Evolutionary conservation across 2,797 vertebrate species (phyloP).

Genomic region (Otolemur crassicaudatus): DNA sequence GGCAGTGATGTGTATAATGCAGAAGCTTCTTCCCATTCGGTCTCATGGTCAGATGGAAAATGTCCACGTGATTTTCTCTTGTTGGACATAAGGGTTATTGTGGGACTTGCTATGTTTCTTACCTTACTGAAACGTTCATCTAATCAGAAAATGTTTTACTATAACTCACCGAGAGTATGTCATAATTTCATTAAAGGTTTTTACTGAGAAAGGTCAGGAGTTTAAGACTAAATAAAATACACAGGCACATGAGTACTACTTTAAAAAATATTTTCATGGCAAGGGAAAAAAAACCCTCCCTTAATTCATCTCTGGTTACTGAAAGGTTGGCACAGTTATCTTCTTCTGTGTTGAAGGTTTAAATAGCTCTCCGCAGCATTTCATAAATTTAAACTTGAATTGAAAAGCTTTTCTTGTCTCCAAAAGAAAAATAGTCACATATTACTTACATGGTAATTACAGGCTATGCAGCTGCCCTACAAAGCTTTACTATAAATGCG

Average conservation of each 20-base stretch:
- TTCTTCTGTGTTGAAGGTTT: slow-evolving; percentile 84
- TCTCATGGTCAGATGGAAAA: slow-evolving; percentile 35
- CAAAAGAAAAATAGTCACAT: slow-evolving; percentile 79
- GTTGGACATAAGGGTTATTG: background rate
- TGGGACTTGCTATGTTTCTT: slow-evolving; percentile 71
- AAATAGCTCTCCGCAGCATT: slow-evolving; percentile 87
- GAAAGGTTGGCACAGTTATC: slow-evolving; percentile 83
- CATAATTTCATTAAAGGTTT: slow-evolving; percentile 91
- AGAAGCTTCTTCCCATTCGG: slow-evolving; percentile 54
- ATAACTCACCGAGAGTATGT: slow-evolving; percentile 79
- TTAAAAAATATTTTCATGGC: slow-evolving; percentile 80
- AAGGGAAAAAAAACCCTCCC: slow-evolving; percentile 80
- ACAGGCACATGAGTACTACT: slow-evolving; percentile 70
- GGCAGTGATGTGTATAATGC: slow-evolving; percentile 32
- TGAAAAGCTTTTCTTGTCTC: slow-evolving; percentile 86
- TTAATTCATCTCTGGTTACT: slow-evolving; percentile 80
- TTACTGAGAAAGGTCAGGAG: slow-evolving; percentile 89
- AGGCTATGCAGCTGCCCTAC: slow-evolving; percentile 87
- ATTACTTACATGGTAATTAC: slow-evolving; percentile 89
- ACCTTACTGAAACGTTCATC: slow-evolving; percentile 73
- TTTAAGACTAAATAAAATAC: slow-evolving; percentile 79
- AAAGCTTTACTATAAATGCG: slow-evolving; percentile 83
- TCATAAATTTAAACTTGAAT: slow-evolving; percentile 88
- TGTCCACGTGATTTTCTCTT: slow-evolving; percentile 35
- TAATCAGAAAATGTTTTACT: slow-evolving; percentile 80